phyloP scores from a whole-genome alignment of 2,888 invertebrate genomes.

The Imbricaverruca yamaguchii region DNA sequence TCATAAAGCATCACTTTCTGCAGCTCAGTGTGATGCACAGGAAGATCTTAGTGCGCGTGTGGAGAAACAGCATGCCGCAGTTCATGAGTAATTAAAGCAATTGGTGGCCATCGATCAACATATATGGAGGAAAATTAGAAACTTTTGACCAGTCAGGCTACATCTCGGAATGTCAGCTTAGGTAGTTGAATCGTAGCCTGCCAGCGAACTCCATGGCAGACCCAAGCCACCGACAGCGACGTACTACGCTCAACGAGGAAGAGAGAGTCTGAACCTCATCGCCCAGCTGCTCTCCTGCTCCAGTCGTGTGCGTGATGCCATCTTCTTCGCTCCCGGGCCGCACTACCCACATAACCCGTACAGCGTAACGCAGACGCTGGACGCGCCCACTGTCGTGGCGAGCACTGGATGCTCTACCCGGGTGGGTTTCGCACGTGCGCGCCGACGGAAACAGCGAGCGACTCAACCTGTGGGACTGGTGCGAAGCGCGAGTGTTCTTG shows the following conservation, averaged over 20 bases:
- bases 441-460: neutral
- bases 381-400: neutral
- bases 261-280: no score
- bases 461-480: slow-evolving; percentile 3
- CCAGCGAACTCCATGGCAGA: no score
- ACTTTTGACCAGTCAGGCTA: neutral
- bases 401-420: slow-evolving; percentile 12
- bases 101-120: no score
- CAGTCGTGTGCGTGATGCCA: neutral
- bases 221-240: no score
- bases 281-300: neutral
- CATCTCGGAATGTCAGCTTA: slow-evolving; percentile 14
- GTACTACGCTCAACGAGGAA: no score
- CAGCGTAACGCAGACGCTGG: neutral
- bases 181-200: neutral
- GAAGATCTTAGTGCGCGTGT: no score
- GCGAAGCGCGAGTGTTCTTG: neutral
- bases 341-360: neutral
- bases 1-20: no score
- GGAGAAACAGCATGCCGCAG: no score
- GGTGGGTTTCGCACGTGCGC: neutral
- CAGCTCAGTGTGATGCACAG: no score
- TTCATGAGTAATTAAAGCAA: no score
- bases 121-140: no score
- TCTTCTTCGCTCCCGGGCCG: neutral